Base-by-base conservation (phyloP, 1,140 invertebrate species). In the Eciton burchellii region DNA sequence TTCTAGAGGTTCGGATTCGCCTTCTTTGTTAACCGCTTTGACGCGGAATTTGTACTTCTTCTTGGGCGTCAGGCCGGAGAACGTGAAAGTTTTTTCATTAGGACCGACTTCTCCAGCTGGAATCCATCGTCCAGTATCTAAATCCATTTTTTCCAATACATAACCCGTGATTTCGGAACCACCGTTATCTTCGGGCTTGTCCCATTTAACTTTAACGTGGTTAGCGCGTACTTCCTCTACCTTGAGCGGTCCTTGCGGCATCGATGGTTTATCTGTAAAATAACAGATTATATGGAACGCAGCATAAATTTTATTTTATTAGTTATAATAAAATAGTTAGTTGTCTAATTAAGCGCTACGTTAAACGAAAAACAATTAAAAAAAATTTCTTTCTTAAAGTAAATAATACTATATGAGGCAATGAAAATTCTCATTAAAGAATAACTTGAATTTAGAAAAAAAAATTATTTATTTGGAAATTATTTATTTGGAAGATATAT, bases 31-130 rank as follows among this genome's bases (percentile, higher is more conserved):
- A 43, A 99, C 97, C 43, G 99, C 99, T 89, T 98, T 99, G 0
- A 99, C 99, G 59, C 99, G 95, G 95, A 99, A 99, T 94, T 99
- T 99, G 94, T 99, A 99, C 89, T 98, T 98, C 94, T 99, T 99
- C 88, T 99, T 99, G 0, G 98, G 98, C 12, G 98, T 98, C 0
- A 99, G 95, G 41, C 98, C 98, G 90, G 98, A 97, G 84, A 99
- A 97, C 1, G 96, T 97, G 92, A 98, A 99, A 19, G 96, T 95
- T 45, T 96, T 96, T 41, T 97, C 96, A 60, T 97, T 95, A 0
- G 97, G 96, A n/a, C 97, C 97, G 74, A 97, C 96, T 94, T 98
- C 98, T 72, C 98, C 98, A 59, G 97, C 98, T 45, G 97, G 97
- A 74, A 98, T 96, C 98, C 98, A 99, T 85, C 97, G 95, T 26